Evolutionary conservation across 2,113 vertebrate genomes (phyloP).

Genomic region (Vulpes vulpes): DNA sequence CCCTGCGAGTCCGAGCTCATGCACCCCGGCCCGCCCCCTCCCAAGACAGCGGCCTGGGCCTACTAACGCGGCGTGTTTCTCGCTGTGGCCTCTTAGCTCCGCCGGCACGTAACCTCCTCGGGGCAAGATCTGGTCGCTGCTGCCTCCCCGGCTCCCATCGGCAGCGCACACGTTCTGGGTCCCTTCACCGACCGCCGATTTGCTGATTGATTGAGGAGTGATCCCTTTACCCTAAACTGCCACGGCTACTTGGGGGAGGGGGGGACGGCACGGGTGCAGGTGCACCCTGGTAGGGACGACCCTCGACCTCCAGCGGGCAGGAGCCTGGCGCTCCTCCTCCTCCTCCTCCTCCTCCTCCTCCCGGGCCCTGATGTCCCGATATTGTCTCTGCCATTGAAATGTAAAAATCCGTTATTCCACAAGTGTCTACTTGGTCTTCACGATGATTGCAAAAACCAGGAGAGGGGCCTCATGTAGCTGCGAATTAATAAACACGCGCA

Average conservation of each 20-base stretch:
- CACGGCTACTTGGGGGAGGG: background rate
- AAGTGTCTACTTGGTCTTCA: background rate
- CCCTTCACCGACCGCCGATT: background rate
- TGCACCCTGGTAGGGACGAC: background rate
- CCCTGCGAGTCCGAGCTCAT: background rate
- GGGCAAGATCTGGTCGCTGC: background rate
- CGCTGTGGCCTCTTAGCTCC: fast-evolving
- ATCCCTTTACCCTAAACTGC: background rate
- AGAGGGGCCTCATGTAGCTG: fast-evolving
- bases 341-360: fast-evolving
- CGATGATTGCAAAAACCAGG: background rate
- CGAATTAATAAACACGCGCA: fast-evolving
- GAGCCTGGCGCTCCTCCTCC: no score
- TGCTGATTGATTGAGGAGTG: background rate
- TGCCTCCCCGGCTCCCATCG: background rate
- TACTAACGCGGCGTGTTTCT: background rate
- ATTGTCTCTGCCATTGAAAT: background rate
- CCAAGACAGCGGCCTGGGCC: fast-evolving
- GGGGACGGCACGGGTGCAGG: fast-evolving
- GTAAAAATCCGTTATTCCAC: background rate
- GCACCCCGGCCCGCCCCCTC: no score
- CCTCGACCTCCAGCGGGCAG: fast-evolving
- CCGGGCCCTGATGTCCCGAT: fast-evolving
- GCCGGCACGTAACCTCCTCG: no score
- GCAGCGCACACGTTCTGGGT: background rate